These are phyloP conservation scores for Nothocercus nigrocapillus DNA, from an alignment of 2,113 vertebrate genomes.

Conservation along the genomic window DNA sequence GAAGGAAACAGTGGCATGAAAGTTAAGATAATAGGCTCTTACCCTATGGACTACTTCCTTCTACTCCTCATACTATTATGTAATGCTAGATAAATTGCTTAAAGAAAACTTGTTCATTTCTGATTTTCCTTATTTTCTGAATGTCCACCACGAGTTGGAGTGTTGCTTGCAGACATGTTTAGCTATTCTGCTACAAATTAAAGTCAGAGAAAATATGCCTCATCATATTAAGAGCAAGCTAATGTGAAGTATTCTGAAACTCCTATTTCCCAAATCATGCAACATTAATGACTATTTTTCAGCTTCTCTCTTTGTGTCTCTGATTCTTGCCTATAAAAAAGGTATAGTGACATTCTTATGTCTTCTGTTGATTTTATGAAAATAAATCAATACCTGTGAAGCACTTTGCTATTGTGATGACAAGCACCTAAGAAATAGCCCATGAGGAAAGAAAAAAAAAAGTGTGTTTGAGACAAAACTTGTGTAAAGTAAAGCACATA, in stretches of 20 bases:
- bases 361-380: background rate
- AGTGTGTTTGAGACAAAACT: background rate
- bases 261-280: background rate
- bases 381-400: background rate
- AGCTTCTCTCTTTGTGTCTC: background rate
- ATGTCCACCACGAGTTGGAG: background rate
- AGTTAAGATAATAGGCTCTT: background rate
- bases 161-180: background rate
- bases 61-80: background rate
- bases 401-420: background rate
- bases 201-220: background rate
- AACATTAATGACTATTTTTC: background rate
- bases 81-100: background rate
- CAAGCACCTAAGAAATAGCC: background rate
- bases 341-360: background rate
- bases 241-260: background rate
- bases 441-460: background rate
- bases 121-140: background rate
- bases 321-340: background rate
- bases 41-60: background rate
- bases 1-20: background rate
- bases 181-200: background rate
- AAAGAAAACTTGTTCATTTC: background rate
- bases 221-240: background rate
- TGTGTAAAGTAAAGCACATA: background rate